Base-by-base conservation (phyloP, 1,140 invertebrate genomes). In the Cotesia glomerata region DNA sequence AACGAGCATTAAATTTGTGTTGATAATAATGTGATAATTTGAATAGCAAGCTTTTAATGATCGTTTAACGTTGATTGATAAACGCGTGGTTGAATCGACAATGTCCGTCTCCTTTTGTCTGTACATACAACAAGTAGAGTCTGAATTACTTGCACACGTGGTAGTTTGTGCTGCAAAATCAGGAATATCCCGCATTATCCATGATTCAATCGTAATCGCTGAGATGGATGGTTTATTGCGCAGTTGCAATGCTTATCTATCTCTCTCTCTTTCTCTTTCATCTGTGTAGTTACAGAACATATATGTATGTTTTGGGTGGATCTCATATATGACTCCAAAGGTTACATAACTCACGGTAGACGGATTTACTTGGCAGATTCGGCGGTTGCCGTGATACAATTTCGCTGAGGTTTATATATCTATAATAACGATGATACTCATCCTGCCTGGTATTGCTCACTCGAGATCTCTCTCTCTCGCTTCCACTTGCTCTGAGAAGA, bases 21-120 rank as follows among this genome's bases (percentile, higher is more conserved):
- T 49, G 18, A 49, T 45, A 68, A 68, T 54, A 66, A 39, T 18
- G 39, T 32, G 64, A 52, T 66, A 36, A 45, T 66, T 66, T 66
- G 16, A n/a, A 45, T 66, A 45, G 14, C 39, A 54, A 18, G 68
- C 56, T 39, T 45, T 62, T 61, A 54, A 70, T 70, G 34, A 54
- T 56, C 32, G 45, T 71, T 63, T 56, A 64, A 64, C 69, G 39
- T 71, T 63, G 63, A 72, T 65, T 72, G 62, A 72, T 72, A n/a
- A 62, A 52, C 7, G 45, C 61, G 7, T 13, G 14, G 45, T 72
- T 65, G 49, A 72, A 72, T 72, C 61, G 71, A 56, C 71, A 49
- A 39, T 65, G 35, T 66, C 14, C 18, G 49, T 62, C 39, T 45
- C 39, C 7, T 71, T 13, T 26, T 26, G 26, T 26, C 26, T 26